Percentiles rank a stretch among this genome's conserved stretches.
phyloP scores from a whole-genome alignment of 2,113 vertebrate species.

The Phaetusa simplex region DNA sequence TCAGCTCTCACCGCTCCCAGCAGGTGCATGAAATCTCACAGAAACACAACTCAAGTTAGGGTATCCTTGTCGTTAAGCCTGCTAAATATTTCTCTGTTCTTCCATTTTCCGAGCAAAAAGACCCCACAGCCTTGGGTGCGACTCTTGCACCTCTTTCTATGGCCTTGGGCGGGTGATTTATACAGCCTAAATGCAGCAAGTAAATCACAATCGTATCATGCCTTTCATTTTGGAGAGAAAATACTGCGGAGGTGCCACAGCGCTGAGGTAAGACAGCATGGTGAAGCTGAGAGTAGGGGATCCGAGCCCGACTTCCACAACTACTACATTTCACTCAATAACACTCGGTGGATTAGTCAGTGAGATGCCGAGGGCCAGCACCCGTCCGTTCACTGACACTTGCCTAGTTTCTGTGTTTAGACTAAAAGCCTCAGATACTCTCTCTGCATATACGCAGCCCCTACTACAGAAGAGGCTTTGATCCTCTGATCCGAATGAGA shows the following conservation, averaged over 20 bases:
- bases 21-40: neutral
- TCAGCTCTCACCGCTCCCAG: neutral
- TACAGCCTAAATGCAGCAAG: neutral
- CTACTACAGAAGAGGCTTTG: constrained; percentile 38
- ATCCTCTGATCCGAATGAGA: neutral
- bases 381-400: neutral
- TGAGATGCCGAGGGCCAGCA: neutral
- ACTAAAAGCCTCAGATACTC: neutral
- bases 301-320: neutral
- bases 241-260: neutral
- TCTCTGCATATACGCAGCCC: neutral
- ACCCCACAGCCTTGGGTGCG: neutral
- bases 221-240: neutral
- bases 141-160: neutral
- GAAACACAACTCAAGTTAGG: neutral
- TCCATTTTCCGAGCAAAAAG: neutral
- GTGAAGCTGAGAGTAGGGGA: neutral
- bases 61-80: neutral
- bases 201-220: neutral
- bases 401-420: neutral
- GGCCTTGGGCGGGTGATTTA: neutral
- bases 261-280: neutral
- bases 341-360: accelerated
- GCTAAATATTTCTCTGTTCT: neutral
- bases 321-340: neutral